Evolutionary conservation across 2,888 invertebrate species (phyloP), one percentile per base, ranked within the genome.

Genomic region (Harmothoe impar): DNA sequence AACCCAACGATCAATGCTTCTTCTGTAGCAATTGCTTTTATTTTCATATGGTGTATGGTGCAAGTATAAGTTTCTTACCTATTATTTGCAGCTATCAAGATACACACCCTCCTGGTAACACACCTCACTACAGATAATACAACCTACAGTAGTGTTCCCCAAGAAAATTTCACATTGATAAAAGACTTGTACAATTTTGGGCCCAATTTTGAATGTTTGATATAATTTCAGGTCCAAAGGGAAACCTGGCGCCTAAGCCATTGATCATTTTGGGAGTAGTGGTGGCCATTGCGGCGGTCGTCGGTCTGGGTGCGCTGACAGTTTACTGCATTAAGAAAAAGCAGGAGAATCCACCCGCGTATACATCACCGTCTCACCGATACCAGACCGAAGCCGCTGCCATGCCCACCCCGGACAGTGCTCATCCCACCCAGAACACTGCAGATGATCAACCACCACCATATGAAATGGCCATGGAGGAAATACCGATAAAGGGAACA

Each of bases 171-270:
- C n/a, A n/a, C n/a, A n/a, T n/a, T n/a, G n/a, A n/a, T n/a, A n/a
- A n/a, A n/a, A n/a, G n/a, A n/a, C n/a, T n/a, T n/a, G n/a, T n/a
- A n/a, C n/a, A n/a, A n/a, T 43, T 43, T 43, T 43, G 10, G 3
- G 3, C 43, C 3, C 10, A 43, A 43, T 43, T 43, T 43, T 43
- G 43, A 43, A 43, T 43, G 10, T 43, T 43, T 43, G 5, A 43
- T 43, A 3, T 43, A 43, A 84, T 84, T 84, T 20, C 43, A 84
- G 84, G 84, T 23, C 15, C 23, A n/a, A 84, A 84, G 43, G 84
- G 84, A 1, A 84, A 1, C 43, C 84, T 84, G 7, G 25, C 84
- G 17, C 84, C 84, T 15, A 84, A 84, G 84, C 35, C 84, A 5
- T 5, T 43, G 35, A 84, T 84, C 35, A 84, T 84, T 20, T 15